Conservation (phyloP, 2,797 vertebrate genomes). For the Gadopsis marmoratus region DNA sequence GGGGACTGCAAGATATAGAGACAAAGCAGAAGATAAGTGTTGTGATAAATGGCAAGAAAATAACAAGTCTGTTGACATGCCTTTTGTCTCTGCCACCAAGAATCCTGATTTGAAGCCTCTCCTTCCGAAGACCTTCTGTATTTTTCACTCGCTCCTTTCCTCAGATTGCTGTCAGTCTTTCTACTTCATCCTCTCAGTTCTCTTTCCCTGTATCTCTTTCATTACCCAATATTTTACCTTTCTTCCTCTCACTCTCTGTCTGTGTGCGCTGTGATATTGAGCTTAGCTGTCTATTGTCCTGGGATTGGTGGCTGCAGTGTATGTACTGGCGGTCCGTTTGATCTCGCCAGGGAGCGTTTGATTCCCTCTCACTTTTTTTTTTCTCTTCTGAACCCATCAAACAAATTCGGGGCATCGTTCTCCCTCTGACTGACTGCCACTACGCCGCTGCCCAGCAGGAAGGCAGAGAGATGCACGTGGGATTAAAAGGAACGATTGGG, state of each 20-base stretch:
- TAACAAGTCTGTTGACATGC: background rate
- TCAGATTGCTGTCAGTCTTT: slow-evolving; percentile 6
- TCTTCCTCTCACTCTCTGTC: background rate
- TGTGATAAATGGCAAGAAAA: background rate
- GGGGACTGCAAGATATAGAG: background rate
- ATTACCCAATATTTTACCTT: background rate
- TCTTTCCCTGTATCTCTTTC: slow-evolving; percentile 4
- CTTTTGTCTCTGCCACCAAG: slow-evolving; percentile 2
- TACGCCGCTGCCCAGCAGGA: slow-evolving; percentile 29
- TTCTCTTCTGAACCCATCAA: slow-evolving; percentile 36
- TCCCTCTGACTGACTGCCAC: slow-evolving; percentile 21
- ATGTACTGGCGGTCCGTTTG: slow-evolving; percentile 30
- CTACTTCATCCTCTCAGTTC: background rate
- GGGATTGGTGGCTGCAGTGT: slow-evolving; percentile 16
- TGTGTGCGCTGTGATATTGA: slow-evolving; percentile 9
- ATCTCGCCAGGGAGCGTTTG: slow-evolving; percentile 48
- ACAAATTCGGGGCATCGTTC: slow-evolving; percentile 25
- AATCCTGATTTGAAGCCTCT: slow-evolving; percentile 3
- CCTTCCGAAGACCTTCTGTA: background rate
- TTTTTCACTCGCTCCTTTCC: background rate
- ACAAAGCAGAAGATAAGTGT: background rate
- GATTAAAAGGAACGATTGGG: background rate
- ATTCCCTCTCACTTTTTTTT: slow-evolving; percentile 37
- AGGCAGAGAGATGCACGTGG: background rate
- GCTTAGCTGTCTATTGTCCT: slow-evolving; percentile 30